Evolutionary conservation across 2,797 vertebrate species (phyloP).

Genomic region (Lophius americanus): DNA sequence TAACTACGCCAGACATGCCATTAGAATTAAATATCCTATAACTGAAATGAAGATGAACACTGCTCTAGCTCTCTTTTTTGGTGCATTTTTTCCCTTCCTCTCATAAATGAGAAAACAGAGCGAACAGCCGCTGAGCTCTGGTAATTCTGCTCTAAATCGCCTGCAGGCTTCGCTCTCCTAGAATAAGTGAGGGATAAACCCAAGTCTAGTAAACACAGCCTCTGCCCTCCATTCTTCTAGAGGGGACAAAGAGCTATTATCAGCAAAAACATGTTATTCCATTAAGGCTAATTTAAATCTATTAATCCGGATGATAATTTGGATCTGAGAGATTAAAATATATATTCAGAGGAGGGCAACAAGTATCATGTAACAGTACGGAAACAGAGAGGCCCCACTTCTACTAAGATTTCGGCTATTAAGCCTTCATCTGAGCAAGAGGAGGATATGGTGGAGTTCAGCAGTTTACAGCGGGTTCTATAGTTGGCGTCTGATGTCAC

Average conservation of each 20-base stretch:
- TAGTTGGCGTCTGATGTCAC: too few species aligned
- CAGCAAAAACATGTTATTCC: constrained; percentile 16
- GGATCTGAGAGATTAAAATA: background rate
- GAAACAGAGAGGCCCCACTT: too few species aligned
- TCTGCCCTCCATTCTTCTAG: constrained; percentile 38
- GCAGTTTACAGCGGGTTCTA: too few species aligned
- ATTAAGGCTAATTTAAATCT: background rate
- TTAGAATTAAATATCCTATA: background rate
- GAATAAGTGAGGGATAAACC: constrained; percentile 49
- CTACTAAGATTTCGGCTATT: too few species aligned
- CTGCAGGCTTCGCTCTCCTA: constrained; percentile 33
- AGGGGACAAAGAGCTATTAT: constrained; percentile 41
- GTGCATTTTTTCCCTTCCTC: background rate
- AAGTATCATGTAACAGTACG: too few species aligned
- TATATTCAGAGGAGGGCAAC: too few species aligned
- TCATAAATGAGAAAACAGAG: constrained; percentile 4
- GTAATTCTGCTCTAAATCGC: constrained; percentile 63
- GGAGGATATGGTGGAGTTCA: too few species aligned
- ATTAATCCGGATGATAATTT: too few species aligned
- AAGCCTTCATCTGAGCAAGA: too few species aligned
- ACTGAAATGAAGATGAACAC: background rate
- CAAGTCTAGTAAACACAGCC: constrained; percentile 55
- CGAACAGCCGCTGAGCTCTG: background rate
- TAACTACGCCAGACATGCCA: background rate
- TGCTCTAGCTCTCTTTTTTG: background rate